Evolutionary conservation across 2,888 invertebrate species (phyloP).

Genomic region (Pyrocoelia pectoralis): DNA sequence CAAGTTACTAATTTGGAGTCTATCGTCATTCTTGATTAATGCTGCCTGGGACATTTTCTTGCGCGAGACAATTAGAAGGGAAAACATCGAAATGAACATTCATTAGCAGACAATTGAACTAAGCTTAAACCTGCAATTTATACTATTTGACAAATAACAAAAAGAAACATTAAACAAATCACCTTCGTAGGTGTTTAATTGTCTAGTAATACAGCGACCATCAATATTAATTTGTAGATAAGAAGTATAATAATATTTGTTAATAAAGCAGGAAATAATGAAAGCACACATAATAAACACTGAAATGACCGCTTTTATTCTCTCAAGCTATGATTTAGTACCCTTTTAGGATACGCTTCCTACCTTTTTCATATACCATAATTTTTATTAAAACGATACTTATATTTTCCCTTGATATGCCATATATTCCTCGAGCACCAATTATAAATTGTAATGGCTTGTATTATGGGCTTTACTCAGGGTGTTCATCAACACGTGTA

Average conservation of each 20-base stretch:
- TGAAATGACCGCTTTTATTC: too few species aligned
- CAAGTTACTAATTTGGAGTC: background rate
- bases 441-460: too few species aligned
- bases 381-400: slow-evolving; percentile 14
- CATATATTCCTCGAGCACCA: too few species aligned
- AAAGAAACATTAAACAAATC: background rate
- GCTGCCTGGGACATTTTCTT: background rate
- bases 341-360: slow-evolving; percentile 13
- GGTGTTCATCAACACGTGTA: too few species aligned
- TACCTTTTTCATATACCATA: slow-evolving; percentile 2
- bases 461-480: too few species aligned
- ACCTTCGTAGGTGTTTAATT: background rate
- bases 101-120: background rate
- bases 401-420: slow-evolving; percentile 2
- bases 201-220: background rate
- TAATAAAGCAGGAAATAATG: too few species aligned
- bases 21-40: background rate
- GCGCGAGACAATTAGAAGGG: background rate
- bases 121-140: background rate
- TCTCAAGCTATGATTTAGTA: too few species aligned
- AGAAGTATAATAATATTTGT: too few species aligned
- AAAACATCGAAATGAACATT: background rate
- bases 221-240: background rate
- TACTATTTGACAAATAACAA: background rate
- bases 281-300: too few species aligned